Percentiles rank a stretch among this genome's conserved stretches.
Conservation (phyloP, 1,140 invertebrate genomes). For the Drosophila littoralis region DNA sequence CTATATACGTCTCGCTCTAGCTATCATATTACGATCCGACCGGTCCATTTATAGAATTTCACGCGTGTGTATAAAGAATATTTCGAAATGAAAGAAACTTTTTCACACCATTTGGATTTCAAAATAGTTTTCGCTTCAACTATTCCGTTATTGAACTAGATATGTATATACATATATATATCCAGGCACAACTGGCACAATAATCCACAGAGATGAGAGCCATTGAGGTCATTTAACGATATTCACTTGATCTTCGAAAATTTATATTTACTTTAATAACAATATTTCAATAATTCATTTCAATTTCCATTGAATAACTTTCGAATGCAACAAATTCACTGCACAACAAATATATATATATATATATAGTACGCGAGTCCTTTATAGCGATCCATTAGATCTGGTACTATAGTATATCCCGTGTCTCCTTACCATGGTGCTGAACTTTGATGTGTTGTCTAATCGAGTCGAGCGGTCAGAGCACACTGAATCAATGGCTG, state of each 20-base stretch:
- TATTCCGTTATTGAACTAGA: conserved; percentile 20
- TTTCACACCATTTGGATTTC: conserved; percentile 40
- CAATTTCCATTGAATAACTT: conserved; percentile 21
- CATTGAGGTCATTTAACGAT: conserved; percentile 37
- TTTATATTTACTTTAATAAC: conserved; percentile 13
- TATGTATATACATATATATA: conserved; percentile 10
- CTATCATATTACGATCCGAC: conserved; percentile 68
- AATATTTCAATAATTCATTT: conserved; percentile 24
- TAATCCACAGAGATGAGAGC: conserved; percentile 45
- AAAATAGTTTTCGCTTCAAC: conserved; percentile 45
- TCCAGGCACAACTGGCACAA: conserved; percentile 33
- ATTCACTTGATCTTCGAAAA: conserved; percentile 33
- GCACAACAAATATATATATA: conserved; percentile 49
- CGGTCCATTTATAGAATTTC: conserved; percentile 71
- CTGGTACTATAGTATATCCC: conserved; percentile 38
- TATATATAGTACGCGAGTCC: conserved; percentile 19
- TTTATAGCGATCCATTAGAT: conserved; percentile 23
- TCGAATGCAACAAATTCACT: conserved; percentile 57
- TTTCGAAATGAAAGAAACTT: conserved; percentile 37
- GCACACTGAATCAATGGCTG: conserved; percentile 84
- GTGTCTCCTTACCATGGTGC: conserved; percentile 83
- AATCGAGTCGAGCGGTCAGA: conserved; percentile 84
- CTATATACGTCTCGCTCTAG: conserved; percentile 50
- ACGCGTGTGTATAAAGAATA: conserved; percentile 26
- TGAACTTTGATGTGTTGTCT: conserved; percentile 82